Percentiles rank a stretch among this genome's conserved stretches.
Evolutionary conservation across 2,888 invertebrate species (phyloP).

Genomic region (Andrena bicolor): DNA sequence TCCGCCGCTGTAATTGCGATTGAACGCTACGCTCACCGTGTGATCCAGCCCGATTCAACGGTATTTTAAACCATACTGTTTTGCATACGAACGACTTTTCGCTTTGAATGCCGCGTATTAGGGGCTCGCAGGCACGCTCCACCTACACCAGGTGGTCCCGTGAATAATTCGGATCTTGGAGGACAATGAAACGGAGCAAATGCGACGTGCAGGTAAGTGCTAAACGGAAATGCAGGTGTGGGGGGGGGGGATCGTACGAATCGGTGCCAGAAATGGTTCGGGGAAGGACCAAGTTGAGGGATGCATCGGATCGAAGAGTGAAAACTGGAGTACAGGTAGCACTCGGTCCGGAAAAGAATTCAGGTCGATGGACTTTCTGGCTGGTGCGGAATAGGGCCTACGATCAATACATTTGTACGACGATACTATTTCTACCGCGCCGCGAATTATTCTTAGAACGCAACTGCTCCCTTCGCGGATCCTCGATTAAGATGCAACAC

Average conservation of each 20-base stretch:
- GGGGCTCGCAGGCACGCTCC: neutral
- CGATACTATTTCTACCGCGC: conserved; percentile 69
- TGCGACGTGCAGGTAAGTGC: no score
- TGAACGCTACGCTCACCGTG: neutral
- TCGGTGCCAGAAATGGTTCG: no score
- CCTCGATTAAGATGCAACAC: conserved; percentile 38
- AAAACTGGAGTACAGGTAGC: conserved; percentile 29
- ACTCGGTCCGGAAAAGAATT: conserved; percentile 66
- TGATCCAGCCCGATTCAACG: conserved; percentile 27
- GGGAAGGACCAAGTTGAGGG: no score
- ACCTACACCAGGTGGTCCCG: neutral
- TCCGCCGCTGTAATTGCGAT: conserved; percentile 11
- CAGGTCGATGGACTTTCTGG: conserved; percentile 76
- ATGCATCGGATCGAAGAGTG: no score
- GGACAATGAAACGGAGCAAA: no score
- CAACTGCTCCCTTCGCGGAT: conserved; percentile 19
- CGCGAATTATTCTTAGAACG: conserved; percentile 63
- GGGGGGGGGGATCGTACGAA: no score
- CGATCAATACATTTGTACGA: conserved; percentile 72
- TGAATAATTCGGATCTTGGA: neutral
- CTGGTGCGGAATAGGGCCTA: conserved; percentile 65
- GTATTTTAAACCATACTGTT: conserved; percentile 13
- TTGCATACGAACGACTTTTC: conserved; percentile 40
- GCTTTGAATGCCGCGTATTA: conserved; percentile 19
- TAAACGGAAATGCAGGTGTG: no score